Evolutionary conservation across 2,888 invertebrate genomes (phyloP).

Genomic region (Geophilus truncorum): DNA sequence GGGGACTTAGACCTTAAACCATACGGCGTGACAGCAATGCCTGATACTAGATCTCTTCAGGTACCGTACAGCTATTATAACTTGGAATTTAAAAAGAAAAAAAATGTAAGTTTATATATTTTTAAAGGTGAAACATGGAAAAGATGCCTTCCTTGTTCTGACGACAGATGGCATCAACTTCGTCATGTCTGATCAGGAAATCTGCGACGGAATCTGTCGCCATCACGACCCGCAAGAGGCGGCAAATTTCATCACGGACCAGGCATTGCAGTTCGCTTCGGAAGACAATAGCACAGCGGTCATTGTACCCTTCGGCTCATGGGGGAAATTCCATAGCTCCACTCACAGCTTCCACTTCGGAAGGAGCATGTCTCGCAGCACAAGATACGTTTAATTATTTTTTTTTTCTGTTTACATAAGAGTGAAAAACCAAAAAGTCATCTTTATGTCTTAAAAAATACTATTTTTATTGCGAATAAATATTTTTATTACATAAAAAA

Average conservation of each 20-base stretch:
- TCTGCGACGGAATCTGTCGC: constrained; percentile 49
- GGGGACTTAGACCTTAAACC: constrained; percentile 53
- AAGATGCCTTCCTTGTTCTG: constrained; percentile 52
- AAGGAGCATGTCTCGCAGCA: constrained; percentile 36
- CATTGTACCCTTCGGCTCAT: constrained; percentile 53
- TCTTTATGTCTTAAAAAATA: no score
- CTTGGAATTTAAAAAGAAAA: no score
- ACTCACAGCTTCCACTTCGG: constrained; percentile 34
- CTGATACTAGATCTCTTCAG: constrained; percentile 48
- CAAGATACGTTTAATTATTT: constrained; percentile 33
- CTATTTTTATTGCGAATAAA: background rate
- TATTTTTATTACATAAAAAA: background rate
- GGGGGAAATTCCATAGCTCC: constrained; percentile 47
- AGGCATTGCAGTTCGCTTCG: constrained; percentile 53
- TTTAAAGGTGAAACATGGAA: constrained; percentile 51
- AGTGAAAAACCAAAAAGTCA: background rate
- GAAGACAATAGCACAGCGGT: constrained; percentile 54
- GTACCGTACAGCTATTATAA: no score
- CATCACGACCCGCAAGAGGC: constrained; percentile 50
- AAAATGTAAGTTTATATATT: no score
- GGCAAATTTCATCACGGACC: constrained; percentile 50
- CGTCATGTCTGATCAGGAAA: constrained; percentile 52
- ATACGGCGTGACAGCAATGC: constrained; percentile 52
- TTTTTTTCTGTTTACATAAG: no score
- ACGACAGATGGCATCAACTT: constrained; percentile 53